A percentile compares a stretch with the other conserved stretches of the same genome.
Conservation (phyloP, 1,140 invertebrate species). For the Drosophila oshimai region DNA sequence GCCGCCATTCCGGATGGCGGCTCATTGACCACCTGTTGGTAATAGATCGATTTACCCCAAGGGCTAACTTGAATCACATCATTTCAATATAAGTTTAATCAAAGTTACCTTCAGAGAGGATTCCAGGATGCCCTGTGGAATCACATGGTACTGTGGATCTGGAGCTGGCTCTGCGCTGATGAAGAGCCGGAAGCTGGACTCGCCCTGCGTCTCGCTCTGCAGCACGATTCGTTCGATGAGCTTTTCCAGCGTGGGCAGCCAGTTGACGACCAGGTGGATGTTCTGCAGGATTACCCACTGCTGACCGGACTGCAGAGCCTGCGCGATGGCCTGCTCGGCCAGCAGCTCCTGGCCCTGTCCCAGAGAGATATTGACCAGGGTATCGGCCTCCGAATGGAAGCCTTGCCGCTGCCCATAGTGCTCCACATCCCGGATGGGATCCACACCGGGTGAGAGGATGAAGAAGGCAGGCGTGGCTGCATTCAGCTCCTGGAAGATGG, state of each 20-base stretch:
- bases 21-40: conserved; percentile 93
- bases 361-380: conserved; percentile 96
- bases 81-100: no score
- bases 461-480: conserved; percentile 95
- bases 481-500: conserved; percentile 94
- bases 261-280: conserved; percentile 95
- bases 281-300: conserved; percentile 98
- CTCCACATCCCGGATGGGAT: conserved; percentile 96
- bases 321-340: conserved; percentile 92
- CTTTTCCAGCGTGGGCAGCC: conserved; percentile 95
- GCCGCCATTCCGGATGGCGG: conserved; percentile 97
- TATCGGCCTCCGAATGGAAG: conserved; percentile 90
- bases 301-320: conserved; percentile 90
- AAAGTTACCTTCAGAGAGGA: conserved; percentile 91
- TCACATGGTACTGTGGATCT: conserved; percentile 85
- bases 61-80: no score
- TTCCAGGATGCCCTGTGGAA: conserved; percentile 93
- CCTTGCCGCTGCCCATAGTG: conserved; percentile 89
- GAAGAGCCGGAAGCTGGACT: conserved; percentile 86
- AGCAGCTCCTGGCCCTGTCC: conserved; percentile 97
- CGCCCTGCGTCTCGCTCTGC: conserved; percentile 79
- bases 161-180: conserved; percentile 86
- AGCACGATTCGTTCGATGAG: conserved; percentile 88
- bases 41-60: no score
- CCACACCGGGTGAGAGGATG: conserved; percentile 96